Base-by-base conservation (phyloP, 1,140 invertebrate species). In the Drosophila sulfurigaster region DNA sequence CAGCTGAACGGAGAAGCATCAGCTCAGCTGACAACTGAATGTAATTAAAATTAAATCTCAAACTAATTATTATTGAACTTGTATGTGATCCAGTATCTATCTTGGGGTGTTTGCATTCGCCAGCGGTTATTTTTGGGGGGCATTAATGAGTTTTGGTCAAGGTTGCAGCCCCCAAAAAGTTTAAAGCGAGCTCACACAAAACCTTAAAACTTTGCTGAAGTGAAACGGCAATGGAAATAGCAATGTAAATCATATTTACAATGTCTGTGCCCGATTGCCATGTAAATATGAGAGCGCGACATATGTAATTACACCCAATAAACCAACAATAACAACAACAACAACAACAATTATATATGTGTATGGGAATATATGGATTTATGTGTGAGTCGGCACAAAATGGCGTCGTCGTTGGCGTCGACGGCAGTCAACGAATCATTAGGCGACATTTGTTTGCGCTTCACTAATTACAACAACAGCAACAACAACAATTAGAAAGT, bases 1-100 rank as follows among this genome's bases (percentile, higher is more conserved):
- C 69, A 63, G 72, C 43, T 41, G 57, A 69, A 49, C 52, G 43
- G 54, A 7, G 35, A 25, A 25, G 20, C 20, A 25, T 25, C 7
- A 71, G 67, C 45, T 60, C 46, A 46, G 63, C 65, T 64, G 73
- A 76, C 63, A 60, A 64, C 80, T 81, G 64, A 56, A 73, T 78
- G 86, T 91, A 91, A 91, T 91, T 91, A 91, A 91, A 91, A 91
- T 91, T 91, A 91, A 91, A 91, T 91, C 87, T 87, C 80, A 91
- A 91, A 91, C 87, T 91, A 87, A 87, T 87, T 90, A 90, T 81
- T 82, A 89, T 78, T 80, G 86, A 90, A 81, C 81, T 86, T 75
- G 73, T 52, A 75, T 66, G 43, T 67, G 65, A 58, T 59, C 30
- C 8, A 38, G 28, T 49, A 52, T 59, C 35, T 58, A 71, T 56